Base-by-base conservation (phyloP, 2,888 invertebrate species). In the Sminthurinus aureus region DNA sequence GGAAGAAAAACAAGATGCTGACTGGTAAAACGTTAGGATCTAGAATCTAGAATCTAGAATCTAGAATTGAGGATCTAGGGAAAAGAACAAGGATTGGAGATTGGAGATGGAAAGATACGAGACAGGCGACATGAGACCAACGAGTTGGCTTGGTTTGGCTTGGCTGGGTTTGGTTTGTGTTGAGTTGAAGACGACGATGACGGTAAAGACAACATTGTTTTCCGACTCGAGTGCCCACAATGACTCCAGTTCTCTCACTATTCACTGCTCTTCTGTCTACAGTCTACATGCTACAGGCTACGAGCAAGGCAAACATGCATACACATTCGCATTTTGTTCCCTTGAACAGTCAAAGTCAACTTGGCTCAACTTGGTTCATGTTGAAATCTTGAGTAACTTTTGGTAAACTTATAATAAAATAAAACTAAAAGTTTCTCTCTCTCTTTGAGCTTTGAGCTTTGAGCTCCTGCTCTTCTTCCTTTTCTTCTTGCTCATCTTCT, bases 401-500 rank as follows among this genome's bases (percentile, higher is more conserved):
- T 69, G 67, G 67, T 69, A 69, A 71, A 71, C 71, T 71, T 71
- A 71, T 71, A 71, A 71, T 71, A 71, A 71, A 71, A 71, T 71
- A 71, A 71, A 71, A 71, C 71, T 71, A 71, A 71, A 71, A 71
- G 71, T 71, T 71, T 71, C 24, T 71, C 71, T 67, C 67, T 67
- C 20, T 67, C 67, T 67, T 38, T 38, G 38, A 11, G n/a, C 67
- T 18, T n/a, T n/a, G n/a, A n/a, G 9, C 67, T 67, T 38, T 38
- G 38, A 11, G n/a, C 67, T 18, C 67, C 22, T 64, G 11, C 67
- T 67, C 1, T 20, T 20, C 9, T 67, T 67, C 67, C 8, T 22
- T 8, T 38, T 38, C 38, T 38, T 38, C 38, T 38, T 58, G 4
- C 9, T 58, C 4, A 6, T 18, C 18, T 18, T 18, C 18, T 18